phyloP scores from a whole-genome alignment of 1,140 invertebrate genomes.

The Thaumatotibia leucotreta region DNA sequence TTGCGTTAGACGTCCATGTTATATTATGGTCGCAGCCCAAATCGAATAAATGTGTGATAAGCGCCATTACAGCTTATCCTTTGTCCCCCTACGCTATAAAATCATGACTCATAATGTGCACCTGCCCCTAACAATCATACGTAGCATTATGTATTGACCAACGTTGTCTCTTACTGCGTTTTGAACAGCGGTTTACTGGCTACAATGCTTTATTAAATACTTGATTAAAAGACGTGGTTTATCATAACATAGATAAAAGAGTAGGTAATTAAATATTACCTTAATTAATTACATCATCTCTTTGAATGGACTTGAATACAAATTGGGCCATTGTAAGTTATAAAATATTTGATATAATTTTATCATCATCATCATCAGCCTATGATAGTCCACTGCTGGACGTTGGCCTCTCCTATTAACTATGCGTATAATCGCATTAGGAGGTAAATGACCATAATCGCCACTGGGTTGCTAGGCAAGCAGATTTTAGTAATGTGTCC shows the following conservation, averaged over 20 bases:
- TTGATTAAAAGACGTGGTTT: neutral
- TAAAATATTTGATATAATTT: neutral
- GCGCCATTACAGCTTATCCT: neutral
- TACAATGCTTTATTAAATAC: neutral
- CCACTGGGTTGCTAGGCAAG: too few relatives aligned
- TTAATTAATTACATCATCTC: neutral
- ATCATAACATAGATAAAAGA: neutral
- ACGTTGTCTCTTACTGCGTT: neutral
- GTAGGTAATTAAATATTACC: constrained; percentile 1
- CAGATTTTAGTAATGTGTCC: too few relatives aligned
- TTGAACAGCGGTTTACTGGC: neutral
- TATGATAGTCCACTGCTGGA: too few relatives aligned
- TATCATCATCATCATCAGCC: too few relatives aligned
- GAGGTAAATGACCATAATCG: too few relatives aligned
- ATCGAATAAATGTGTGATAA: neutral
- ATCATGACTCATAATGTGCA: neutral
- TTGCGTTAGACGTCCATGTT: too few relatives aligned
- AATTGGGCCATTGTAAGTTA: neutral
- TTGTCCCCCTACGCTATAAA: neutral
- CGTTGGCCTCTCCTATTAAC: too few relatives aligned
- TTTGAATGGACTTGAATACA: neutral
- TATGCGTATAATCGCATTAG: too few relatives aligned
- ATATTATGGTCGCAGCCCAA: too few relatives aligned
- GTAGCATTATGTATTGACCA: neutral
- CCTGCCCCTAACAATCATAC: neutral